Evolutionary conservation across 2,113 vertebrate genomes (phyloP), one percentile per base, ranked within the genome.

Genomic region (Benitochromis conjunctus): DNA sequence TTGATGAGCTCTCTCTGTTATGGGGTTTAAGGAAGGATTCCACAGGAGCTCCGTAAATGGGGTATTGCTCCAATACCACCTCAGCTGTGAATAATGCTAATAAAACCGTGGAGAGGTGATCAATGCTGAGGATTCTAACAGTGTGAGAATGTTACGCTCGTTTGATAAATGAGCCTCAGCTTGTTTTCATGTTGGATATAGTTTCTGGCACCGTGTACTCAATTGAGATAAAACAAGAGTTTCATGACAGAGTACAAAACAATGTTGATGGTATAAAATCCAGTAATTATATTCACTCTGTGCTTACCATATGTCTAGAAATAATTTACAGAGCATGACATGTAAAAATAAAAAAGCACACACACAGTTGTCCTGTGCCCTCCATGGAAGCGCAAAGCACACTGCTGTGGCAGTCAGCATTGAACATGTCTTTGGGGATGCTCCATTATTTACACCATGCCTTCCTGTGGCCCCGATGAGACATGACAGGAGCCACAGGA

Each of bases 401-500:
- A 43, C 87, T 79, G 86, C 91, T 92, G 85, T 89, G 88, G 86
- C 86, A 91, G 88, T 91, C 90, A 88, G 85, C 89, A 80, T 64
- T 90, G 89, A 87, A 91, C 88, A 81, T 43, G 82, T 96, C 94
- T 94, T 93, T 89, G 89, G 92, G 93, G 94, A 95, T 83, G 91
- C 89, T 96, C 88, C 93, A 96, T 96, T 96, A 96, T 96, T 96
- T 96, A 96, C 94, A 94, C 86, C 74, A 77, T 92, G 92, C 87
- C 92, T 95, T 96, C 94, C 92, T 90, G 86, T 92, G 92, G 92
- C 93, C 91, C 94, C 92, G 91, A 96, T 96, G 94, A 91, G 93
- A 95, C 92, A 91, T 95, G 96, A 96, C 96, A 96, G 95, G 90
- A 95, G 92, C 92, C 94, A 94, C 92, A 95, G 93, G 93, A 95